Base-by-base conservation (phyloP, 2,797 vertebrate species). In the Sylvilagus floridanus region DNA sequence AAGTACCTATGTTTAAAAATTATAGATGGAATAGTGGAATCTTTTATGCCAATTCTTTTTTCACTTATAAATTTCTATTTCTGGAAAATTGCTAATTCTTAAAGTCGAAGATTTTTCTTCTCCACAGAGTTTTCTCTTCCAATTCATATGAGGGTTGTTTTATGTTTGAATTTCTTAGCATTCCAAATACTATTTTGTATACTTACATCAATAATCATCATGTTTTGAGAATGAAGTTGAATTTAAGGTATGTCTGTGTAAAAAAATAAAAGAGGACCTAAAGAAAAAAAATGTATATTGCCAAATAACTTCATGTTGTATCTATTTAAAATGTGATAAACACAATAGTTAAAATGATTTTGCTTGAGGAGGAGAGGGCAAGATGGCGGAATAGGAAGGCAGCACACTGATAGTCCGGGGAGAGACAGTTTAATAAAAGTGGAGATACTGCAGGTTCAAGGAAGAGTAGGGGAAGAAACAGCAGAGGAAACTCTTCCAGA, bases 21-120 rank as follows among this genome's bases (percentile, higher is more conserved):
- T 69, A 90, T 75, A 81, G 75, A 68, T 77, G 71, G 66, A 32
- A 71, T 79, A 66, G 65, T 84, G 57, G 50, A 89, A 90, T 84
- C 65, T 69, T 90, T 90, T 91, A 90, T 96, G 94, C 35, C 95
- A 94, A 82, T 90, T 50, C 19, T 93, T 91, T 69, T 90, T 84
- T 73, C 81, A 84, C 69, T 77, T 91, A 91, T 92, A 95, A 85
- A 30, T 84, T 91, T 96, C 96, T 96, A 92, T 96, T 95, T 95
- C 54, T 81, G 71, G 86, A 7, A 7, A 84, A 82, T 62, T 93
- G 92, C 87, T 93, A 71, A 96, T 95, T 96, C 50, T 90, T 83
- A 84, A 91, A 93, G 69, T 87, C 57, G 75, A 60, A 94, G 69
- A 84, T 35, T 89, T 84, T 42, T 75, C 71, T 83, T 62, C 30